phyloP scores from a whole-genome alignment of 2,888 invertebrate species.

The Trypoxylon attenuatum region DNA sequence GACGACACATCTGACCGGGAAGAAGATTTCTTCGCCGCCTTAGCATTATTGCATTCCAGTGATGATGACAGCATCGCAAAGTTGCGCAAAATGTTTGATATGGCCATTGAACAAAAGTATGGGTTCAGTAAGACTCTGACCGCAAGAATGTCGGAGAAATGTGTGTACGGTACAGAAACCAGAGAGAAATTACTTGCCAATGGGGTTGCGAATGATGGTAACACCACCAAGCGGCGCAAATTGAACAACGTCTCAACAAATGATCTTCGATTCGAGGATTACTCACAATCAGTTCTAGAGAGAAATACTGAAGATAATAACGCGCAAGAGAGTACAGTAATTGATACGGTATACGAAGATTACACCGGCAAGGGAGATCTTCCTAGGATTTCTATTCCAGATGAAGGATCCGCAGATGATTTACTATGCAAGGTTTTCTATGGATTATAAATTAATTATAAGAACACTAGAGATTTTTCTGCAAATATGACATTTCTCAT shows the following conservation, averaged over 20 bases:
- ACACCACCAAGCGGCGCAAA: no score
- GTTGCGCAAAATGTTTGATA: conserved; percentile 55
- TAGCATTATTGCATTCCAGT: conserved; percentile 57
- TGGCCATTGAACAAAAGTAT: conserved; percentile 48
- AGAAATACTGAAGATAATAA: conserved; percentile 2
- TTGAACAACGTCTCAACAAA: no score
- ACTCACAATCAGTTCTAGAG: conserved; percentile 3
- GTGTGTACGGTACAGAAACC: conserved; percentile 10
- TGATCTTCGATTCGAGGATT: neutral
- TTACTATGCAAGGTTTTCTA: conserved; percentile 58
- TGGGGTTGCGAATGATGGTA: neutral
- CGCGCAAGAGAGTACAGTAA: conserved; percentile 9
- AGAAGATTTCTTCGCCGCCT: conserved; percentile 56
- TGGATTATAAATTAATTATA: neutral
- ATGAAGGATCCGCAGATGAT: conserved; percentile 56
- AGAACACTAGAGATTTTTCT: neutral
- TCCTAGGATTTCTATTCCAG: conserved; percentile 67
- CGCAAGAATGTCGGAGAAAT: conserved; percentile 36
- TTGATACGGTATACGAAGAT: conserved; percentile 26
- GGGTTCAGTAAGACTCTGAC: conserved; percentile 35
- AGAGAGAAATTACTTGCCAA: neutral
- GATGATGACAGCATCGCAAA: conserved; percentile 58
- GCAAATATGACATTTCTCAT: no score
- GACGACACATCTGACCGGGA: conserved; percentile 41
- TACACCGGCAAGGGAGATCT: conserved; percentile 52